phyloP scores from a whole-genome alignment of 2,797 vertebrate genomes.

The Anguilla megastoma region DNA sequence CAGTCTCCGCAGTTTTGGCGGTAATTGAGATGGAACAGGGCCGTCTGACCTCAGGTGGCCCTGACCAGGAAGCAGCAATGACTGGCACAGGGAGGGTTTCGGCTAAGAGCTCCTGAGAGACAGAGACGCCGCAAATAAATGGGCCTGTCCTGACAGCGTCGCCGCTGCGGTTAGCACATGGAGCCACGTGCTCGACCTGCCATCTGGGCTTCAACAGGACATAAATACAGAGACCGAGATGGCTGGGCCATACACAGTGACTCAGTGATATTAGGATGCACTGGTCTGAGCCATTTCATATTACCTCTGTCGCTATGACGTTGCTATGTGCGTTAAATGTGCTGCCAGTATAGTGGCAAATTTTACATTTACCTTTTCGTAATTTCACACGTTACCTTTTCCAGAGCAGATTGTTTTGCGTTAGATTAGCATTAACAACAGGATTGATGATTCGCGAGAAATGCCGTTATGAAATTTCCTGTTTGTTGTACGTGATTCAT shows the following conservation, averaged over 20 bases:
- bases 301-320: background rate
- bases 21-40: slow-evolving; percentile 10
- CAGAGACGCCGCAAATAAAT: background rate
- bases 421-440: too few relatives aligned
- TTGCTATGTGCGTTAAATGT: background rate
- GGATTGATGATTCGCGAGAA: too few relatives aligned
- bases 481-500: too few relatives aligned
- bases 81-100: background rate
- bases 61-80: background rate
- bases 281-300: background rate
- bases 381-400: too few relatives aligned
- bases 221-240: background rate
- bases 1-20: background rate
- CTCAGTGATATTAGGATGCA: background rate
- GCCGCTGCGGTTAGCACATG: background rate
- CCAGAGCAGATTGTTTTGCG: too few relatives aligned
- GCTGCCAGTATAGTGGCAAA: too few relatives aligned
- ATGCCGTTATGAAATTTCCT: too few relatives aligned
- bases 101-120: background rate
- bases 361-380: too few relatives aligned
- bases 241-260: background rate
- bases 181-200: background rate
- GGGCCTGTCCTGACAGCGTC: background rate
- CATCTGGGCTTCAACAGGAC: background rate
- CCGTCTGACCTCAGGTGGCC: background rate